Base-by-base conservation (phyloP, 2,888 invertebrate genomes). In the Conops quadrifasciatus region DNA sequence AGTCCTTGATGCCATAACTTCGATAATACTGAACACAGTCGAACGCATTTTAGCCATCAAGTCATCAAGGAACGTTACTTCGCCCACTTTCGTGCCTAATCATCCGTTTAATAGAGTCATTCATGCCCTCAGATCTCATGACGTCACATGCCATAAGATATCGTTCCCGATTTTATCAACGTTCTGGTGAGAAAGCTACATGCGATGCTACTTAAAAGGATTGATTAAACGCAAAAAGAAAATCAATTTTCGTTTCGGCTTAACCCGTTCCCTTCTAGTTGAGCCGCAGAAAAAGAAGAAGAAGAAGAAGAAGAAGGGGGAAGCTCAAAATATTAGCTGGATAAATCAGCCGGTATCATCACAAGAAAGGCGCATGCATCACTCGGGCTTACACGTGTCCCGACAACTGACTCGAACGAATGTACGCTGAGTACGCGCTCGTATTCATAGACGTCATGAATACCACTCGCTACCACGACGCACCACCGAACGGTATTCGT, bases 371-470 rank as follows among this genome's bases (percentile, higher is more conserved):
- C 68, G 36, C 60, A 68, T 68, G 68, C 68, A 62, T 68, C 68
- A 68, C 60, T 30, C 19, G 15, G 68, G 68, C 60, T 62, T 62
- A 68, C 68, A 49, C 68, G 60, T 68, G 62, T 68, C 62, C 30
- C 62, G 68, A 51, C 65, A 51, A 65, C 47, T 65, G n/a, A 19
- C 4, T 65, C 24, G 21, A 45, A 58, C 58, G 28, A 16, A 13
- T 13, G 5, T 49, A 49, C 19, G 19, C 5, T 13, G 49, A 49
- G n/a, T 49, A 49, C n/a, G n/a, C n/a, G 11, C 13, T 21, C 21
- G 19, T 53, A 53, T 19, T 53, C n/a, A 53, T 53, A 53, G 11
- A 53, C 53, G 53, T n/a, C 53, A 11, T 53, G 9, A n/a, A n/a
- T n/a, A n/a, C n/a, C n/a, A n/a, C 21, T 9, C 21, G 1, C 53